phyloP scores from a whole-genome alignment of 2,888 invertebrate genomes.

The Augochlorella aurata region DNA sequence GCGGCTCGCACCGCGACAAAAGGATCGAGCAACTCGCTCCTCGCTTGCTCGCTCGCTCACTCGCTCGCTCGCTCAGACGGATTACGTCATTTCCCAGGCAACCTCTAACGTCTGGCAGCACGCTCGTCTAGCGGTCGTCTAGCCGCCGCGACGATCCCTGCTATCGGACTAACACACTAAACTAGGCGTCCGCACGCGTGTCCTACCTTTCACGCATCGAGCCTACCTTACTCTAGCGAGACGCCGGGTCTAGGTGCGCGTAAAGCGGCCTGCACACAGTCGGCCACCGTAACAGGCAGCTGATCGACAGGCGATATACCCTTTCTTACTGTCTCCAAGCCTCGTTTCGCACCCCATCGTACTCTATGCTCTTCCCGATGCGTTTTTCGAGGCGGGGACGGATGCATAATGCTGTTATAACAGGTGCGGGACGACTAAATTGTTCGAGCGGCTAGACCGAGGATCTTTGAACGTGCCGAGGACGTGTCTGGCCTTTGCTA shows the following conservation, averaged over 20 bases:
- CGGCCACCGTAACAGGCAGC: not conserved
- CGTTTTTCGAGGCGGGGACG: not conserved
- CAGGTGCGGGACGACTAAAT: not conserved
- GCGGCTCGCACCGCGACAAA: slow-evolving; percentile 60
- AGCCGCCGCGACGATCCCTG: slow-evolving; percentile 71
- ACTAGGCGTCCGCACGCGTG: slow-evolving; percentile 52
- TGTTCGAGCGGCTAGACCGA: not conserved
- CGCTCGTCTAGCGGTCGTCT: slow-evolving; percentile 80
- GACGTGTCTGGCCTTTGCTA: not conserved
- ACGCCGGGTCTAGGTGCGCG: slow-evolving; percentile 59
- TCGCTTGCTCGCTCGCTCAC: not conserved
- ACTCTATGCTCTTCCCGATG: not conserved
- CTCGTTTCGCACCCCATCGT: not conserved
- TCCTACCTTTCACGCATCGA: slow-evolving; percentile 45
- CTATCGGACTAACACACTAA: slow-evolving; percentile 54
- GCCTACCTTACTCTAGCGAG: slow-evolving; percentile 28
- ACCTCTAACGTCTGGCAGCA: slow-evolving; percentile 75
- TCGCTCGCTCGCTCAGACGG: slow-evolving; percentile 47
- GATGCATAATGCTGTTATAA: not conserved
- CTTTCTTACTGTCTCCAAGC: not conserved
- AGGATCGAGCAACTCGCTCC: slow-evolving; percentile 65
- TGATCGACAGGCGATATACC: not conserved
- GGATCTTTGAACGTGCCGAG: not conserved
- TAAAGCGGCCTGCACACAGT: slow-evolving; percentile 12
- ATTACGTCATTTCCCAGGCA: slow-evolving; percentile 77